Base-by-base conservation (phyloP, 2,113 vertebrate genomes). In the Odocoileus virginianus region DNA sequence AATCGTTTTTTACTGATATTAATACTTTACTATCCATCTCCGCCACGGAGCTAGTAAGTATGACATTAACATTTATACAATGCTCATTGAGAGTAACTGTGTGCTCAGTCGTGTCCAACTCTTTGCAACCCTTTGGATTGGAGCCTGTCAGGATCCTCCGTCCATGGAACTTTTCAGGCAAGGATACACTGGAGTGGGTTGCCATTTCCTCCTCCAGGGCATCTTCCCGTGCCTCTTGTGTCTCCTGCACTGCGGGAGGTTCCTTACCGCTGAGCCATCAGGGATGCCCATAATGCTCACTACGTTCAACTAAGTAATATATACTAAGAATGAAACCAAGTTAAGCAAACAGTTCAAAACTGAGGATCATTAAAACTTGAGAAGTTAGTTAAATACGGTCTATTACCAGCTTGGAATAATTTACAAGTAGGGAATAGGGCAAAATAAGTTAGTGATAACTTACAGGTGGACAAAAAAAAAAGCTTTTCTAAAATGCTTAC, bases 31-130 rank as follows among this genome's bases (percentile, higher is more conserved):
- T 11, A 9, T 5, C n/a, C n/a, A 14, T 9, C 47, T 36, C 58
- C n/a, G 30, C 45, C 55, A 3, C 0, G 12, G 2, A n/a, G n/a
- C 91, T 40, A 7, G 5, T 2, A 6, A 7, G 47, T 1, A 1
- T 6, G 40, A 9, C 9, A 1, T 0, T 2, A 55, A 9, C 6
- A 13, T 16, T 36, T 6, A 12, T 3, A 7, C 0, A 30, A 8
- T n/a, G 30, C 21, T 21, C 1, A 3, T 40, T 8, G 71, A 76
- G 40, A 76, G 71, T 43, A 76, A 71, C 40, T 76, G 23, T 12
- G 40, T 43, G 36, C 40, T 76, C 71, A 76, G 71, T 14, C 12
- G 13, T 76, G 71, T 76, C 71, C 71, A 27, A 14, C 36, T 76
- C 40, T 76, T 43, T 76, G 40, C 71, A 76, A 15, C 33, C 12